phyloP scores from a whole-genome alignment of 2,888 invertebrate genomes.

The Heliothis peltigera region DNA sequence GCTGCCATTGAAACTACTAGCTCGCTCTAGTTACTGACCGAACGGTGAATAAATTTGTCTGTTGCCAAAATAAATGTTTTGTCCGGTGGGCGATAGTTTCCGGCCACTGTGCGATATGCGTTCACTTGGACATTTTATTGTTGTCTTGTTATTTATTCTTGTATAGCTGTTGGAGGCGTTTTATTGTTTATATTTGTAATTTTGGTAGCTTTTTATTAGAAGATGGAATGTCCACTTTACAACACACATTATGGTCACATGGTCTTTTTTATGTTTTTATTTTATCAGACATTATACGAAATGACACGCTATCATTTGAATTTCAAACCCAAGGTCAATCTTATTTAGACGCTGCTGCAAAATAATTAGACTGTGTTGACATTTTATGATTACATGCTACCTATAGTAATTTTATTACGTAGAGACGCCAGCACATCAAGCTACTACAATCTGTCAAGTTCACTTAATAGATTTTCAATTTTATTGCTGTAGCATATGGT shows the following conservation, averaged over 20 bases:
- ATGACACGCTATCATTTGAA: conserved; percentile 43
- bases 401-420: no score
- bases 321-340: conserved; percentile 40
- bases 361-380: conserved; percentile 20
- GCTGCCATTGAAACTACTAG: conserved; percentile 76
- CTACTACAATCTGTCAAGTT: no score
- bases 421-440: no score
- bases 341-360: conserved; percentile 10
- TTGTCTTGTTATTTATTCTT: conserved; percentile 40
- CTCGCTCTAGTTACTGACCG: conserved; percentile 61
- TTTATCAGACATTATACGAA: conserved; percentile 7
- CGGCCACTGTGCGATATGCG: conserved; percentile 59
- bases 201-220: conserved; percentile 4
- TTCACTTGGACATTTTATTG: conserved; percentile 29
- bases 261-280: no score
- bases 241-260: no score
- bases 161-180: conserved; percentile 10
- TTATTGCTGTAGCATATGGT: no score
- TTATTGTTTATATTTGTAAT: conserved; percentile 6
- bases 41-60: conserved; percentile 52
- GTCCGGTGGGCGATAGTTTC: conserved; percentile 58
- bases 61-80: conserved; percentile 58
- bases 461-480: no score
- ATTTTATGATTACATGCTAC: conserved; percentile 14
- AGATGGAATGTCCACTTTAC: neutral